A percentile compares a stretch with the other conserved stretches of the same genome.
Evolutionary conservation across 2,888 invertebrate genomes (phyloP).

Genomic region (Leucophenga maculata): DNA sequence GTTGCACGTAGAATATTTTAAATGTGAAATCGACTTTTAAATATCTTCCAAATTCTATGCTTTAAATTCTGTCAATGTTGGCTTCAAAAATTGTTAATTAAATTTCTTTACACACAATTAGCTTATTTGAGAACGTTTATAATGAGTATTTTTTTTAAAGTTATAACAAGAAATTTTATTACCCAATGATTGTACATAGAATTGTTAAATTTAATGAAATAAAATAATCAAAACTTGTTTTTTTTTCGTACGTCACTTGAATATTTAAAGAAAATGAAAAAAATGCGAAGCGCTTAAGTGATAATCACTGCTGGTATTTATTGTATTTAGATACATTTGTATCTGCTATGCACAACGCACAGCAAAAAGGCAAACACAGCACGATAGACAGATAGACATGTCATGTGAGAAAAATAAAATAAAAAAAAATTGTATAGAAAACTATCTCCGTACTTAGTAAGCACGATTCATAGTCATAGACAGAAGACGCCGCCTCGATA

Average conservation of each 20-base stretch:
- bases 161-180: too few species aligned
- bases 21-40: too few species aligned
- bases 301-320: slow-evolving; percentile 37
- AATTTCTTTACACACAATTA: too few species aligned
- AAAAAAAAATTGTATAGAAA: slow-evolving; percentile 5
- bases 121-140: too few species aligned
- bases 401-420: slow-evolving; percentile 45
- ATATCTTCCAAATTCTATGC: too few species aligned
- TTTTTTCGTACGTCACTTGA: slow-evolving; percentile 5
- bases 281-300: slow-evolving; percentile 34
- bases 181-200: too few species aligned
- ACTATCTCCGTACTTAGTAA: slow-evolving; percentile 29
- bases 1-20: too few species aligned
- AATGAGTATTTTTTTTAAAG: too few species aligned
- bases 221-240: slow-evolving; percentile 55
- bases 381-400: slow-evolving; percentile 43
- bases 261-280: background rate
- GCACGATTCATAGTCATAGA: slow-evolving; percentile 23
- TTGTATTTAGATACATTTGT: slow-evolving; percentile 31
- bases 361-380: background rate
- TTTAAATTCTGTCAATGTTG: too few species aligned
- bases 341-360: background rate
- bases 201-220: slow-evolving; percentile 32
- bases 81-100: too few species aligned
- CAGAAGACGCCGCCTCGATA: background rate